A percentile compares a stretch with the other conserved stretches of the same genome.
These are phyloP conservation scores for Sebastes iracundus DNA, from an alignment of 2,797 vertebrate genomes.

Conservation along the genomic window DNA sequence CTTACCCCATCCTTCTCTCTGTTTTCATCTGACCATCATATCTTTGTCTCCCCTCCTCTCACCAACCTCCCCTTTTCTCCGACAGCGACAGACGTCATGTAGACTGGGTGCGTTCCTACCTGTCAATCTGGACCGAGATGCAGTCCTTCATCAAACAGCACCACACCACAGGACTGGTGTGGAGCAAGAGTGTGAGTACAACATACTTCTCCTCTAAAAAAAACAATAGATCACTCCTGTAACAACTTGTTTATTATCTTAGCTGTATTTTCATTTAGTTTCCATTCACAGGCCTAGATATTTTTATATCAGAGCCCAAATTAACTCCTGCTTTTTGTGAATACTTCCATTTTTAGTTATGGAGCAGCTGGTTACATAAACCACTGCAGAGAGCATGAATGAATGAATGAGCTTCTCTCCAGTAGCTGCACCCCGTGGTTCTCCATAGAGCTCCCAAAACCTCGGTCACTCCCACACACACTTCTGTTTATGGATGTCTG, in stretches of 20 bases:
- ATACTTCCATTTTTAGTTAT: conserved; percentile 76
- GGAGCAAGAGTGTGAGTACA: conserved; percentile 92
- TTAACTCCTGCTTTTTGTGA: conserved; percentile 39
- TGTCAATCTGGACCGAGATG: conserved; percentile 95
- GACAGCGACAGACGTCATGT: conserved; percentile 92
- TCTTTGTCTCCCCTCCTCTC: not conserved
- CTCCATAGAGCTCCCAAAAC: conserved; percentile 28
- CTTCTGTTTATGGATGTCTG: conserved; percentile 59
- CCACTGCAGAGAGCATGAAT: conserved; percentile 64
- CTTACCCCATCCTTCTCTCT: not conserved
- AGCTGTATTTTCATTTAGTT: conserved; percentile 41
- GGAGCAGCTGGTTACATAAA: conserved; percentile 62
- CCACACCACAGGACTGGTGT: conserved; percentile 92
- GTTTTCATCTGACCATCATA: not conserved
- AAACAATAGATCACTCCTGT: not conserved
- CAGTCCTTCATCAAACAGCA: conserved; percentile 95
- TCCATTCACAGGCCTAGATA: conserved; percentile 47
- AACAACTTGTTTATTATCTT: conserved; percentile 41
- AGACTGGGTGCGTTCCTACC: conserved; percentile 95
- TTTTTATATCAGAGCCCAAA: conserved; percentile 58
- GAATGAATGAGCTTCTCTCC: conserved; percentile 63
- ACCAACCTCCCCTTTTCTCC: not conserved
- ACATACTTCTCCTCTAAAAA: not conserved
- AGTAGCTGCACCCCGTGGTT: conserved; percentile 15
- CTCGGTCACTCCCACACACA: conserved; percentile 47